phyloP scores from a whole-genome alignment of 2,113 vertebrate species.

The Charadrius vociferus region DNA sequence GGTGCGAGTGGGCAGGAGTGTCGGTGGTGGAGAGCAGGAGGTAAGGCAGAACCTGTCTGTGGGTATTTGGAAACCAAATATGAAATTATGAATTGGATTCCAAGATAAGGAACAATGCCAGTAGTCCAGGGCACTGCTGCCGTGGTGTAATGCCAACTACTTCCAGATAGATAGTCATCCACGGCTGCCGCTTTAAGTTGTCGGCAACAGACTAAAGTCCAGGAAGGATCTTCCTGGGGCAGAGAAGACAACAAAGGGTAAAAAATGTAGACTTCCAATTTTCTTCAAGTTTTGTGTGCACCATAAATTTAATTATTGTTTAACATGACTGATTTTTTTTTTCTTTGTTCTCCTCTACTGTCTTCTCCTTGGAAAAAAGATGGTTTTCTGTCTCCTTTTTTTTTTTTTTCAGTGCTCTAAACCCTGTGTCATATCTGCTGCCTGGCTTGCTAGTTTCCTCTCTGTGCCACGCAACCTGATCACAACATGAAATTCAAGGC shows the following conservation, averaged over 20 bases:
- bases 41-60: not conserved
- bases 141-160: not conserved
- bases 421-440: not conserved
- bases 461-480: not conserved
- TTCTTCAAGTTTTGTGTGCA: not conserved
- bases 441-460: not conserved
- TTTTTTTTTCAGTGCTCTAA: not conserved
- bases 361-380: not conserved
- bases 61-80: not conserved
- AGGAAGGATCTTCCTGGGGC: not conserved
- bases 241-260: not conserved
- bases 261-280: not conserved
- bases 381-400: not conserved
- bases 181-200: not conserved
- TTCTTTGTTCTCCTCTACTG: accelerated
- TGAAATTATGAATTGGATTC: not conserved
- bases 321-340: not conserved
- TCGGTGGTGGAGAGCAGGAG: not conserved
- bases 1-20: not conserved
- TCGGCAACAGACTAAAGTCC: not conserved
- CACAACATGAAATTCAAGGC: not conserved
- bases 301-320: not conserved
- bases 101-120: not conserved
- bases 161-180: not conserved
- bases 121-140: not conserved